phyloP scores from a whole-genome alignment of 2,797 vertebrate genomes.

The Gila robusta region DNA sequence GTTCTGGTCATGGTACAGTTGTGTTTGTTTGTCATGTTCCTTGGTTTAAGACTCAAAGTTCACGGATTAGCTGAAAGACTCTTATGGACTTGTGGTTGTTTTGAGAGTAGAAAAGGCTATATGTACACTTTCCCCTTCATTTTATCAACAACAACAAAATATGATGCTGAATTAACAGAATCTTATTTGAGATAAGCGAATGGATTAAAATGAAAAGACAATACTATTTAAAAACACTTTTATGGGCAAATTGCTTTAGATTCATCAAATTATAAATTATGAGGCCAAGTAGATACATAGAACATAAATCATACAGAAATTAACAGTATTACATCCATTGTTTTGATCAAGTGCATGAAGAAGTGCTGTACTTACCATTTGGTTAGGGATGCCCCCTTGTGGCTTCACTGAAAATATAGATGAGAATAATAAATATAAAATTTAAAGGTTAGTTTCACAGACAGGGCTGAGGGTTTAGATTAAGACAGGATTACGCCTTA shows the following conservation, averaged over 20 bases:
- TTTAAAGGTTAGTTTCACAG: no score
- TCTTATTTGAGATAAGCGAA: not conserved
- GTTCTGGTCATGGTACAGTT: not conserved
- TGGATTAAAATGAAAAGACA: not conserved
- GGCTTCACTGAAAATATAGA: not conserved
- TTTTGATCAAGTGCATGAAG: not conserved
- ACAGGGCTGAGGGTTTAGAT: no score
- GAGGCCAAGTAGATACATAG: not conserved
- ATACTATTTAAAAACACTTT: not conserved
- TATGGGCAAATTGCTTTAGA: no score
- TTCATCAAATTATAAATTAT: not conserved
- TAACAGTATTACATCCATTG: not conserved
- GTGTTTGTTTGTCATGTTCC: constrained; percentile 35
- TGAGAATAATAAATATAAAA: not conserved
- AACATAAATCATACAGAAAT: not conserved
- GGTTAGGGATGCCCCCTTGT: constrained; percentile 23
- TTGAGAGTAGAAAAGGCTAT: not conserved
- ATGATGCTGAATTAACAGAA: not conserved
- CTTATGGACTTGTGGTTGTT: not conserved
- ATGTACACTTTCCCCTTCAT: not conserved
- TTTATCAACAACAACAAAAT: not conserved
- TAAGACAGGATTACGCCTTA: no score
- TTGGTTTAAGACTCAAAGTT: constrained; percentile 26
- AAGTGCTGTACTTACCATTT: not conserved
- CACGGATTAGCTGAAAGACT: constrained; percentile 19